Percentiles rank a stretch among this genome's conserved stretches.
These are phyloP conservation scores for Plebejus anna DNA, from an alignment of 2,888 invertebrate genomes.

Conservation along the genomic window DNA sequence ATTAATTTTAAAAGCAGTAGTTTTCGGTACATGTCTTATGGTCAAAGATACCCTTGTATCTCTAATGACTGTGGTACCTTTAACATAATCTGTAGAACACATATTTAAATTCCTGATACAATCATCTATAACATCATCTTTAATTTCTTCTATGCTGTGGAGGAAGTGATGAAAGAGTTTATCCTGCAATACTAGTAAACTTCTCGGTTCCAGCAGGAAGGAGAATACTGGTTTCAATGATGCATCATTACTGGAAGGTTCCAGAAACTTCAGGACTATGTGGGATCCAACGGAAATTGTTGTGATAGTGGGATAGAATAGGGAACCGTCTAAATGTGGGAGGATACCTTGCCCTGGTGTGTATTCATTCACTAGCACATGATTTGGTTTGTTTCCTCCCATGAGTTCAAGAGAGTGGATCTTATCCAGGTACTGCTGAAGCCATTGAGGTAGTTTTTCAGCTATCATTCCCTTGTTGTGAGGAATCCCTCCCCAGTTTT, in stretches of 20 bases:
- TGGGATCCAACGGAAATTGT: constrained; percentile 96
- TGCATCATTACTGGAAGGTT: constrained; percentile 63
- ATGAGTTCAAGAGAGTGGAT: constrained; percentile 85
- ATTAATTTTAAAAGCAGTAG: constrained; percentile 86
- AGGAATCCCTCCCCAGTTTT: constrained; percentile 98
- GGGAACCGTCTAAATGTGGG: constrained; percentile 97
- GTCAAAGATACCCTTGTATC: constrained; percentile 92
- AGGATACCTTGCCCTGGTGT: constrained; percentile 96
- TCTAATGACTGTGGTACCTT: constrained; percentile 80
- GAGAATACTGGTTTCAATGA: constrained; percentile 79
- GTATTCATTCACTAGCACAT: constrained; percentile 97
- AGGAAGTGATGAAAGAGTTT: constrained; percentile 90
- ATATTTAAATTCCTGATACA: constrained; percentile 82
- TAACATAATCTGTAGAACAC: constrained; percentile 77
- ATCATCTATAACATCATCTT: constrained; percentile 82
- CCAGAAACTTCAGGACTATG: constrained; percentile 91
- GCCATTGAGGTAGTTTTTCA: constrained; percentile 93
- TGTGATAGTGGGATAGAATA: constrained; percentile 95
- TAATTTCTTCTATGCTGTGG: constrained; percentile 90
- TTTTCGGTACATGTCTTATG: constrained; percentile 95
- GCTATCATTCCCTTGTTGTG: constrained; percentile 90
- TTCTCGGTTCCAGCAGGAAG: constrained; percentile 91
- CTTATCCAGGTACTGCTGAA: constrained; percentile 84
- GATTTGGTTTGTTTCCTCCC: constrained; percentile 89
- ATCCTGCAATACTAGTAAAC: constrained; percentile 91